Conservation (phyloP, 2,797 vertebrate genomes). For the Allobates femoralis region DNA sequence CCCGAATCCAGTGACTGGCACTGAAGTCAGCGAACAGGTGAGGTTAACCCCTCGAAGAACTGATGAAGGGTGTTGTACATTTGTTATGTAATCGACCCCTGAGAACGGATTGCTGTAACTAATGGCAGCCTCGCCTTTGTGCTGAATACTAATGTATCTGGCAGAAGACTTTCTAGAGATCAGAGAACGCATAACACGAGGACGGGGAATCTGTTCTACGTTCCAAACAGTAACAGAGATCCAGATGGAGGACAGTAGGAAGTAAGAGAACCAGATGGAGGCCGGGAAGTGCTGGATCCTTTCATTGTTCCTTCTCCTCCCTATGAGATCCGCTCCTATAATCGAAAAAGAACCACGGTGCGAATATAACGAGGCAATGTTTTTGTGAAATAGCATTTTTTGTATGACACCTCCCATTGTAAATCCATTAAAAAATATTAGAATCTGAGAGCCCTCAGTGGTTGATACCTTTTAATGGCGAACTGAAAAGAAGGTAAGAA, state of each 20-base stretch:
- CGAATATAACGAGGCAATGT: background rate
- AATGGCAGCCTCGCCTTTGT: background rate
- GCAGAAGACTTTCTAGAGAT: background rate
- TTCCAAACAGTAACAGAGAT: background rate
- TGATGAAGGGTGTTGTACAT: background rate
- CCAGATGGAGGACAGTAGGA: constrained; percentile 26
- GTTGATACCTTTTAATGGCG: too few species aligned
- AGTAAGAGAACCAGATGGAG: background rate
- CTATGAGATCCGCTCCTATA: background rate
- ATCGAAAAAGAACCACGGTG: background rate
- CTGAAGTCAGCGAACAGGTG: too few species aligned
- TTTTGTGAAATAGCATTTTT: background rate
- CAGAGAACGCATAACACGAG: background rate
- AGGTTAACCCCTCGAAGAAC: too few species aligned
- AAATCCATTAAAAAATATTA: too few species aligned
- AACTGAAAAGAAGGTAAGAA: too few species aligned
- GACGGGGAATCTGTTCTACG: constrained; percentile 5
- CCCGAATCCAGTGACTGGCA: too few species aligned
- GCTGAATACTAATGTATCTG: background rate
- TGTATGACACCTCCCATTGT: too few species aligned
- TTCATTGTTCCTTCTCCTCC: background rate
- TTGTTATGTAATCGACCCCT: background rate
- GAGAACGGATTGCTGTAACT: background rate
- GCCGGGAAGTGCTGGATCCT: background rate
- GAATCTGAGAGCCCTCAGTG: too few species aligned